Conservation (phyloP, 2,797 vertebrate species). For the Hippocampus kuda region DNA sequence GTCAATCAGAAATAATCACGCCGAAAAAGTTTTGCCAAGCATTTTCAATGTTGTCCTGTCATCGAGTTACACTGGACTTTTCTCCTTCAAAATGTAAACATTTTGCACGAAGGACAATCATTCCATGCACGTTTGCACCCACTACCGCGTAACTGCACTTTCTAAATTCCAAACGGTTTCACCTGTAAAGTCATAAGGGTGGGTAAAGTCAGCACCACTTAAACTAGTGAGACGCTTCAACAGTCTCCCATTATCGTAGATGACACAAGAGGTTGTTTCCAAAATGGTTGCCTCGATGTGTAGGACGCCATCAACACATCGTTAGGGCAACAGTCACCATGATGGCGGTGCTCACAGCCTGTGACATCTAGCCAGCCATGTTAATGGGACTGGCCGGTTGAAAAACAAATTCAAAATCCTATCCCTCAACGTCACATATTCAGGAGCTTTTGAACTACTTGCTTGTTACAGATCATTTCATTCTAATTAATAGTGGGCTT, state of each 20-base stretch:
- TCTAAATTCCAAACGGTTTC: not conserved
- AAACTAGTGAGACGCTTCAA: not conserved
- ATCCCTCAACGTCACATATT: conserved; percentile 40
- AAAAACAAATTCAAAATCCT: conserved; percentile 23
- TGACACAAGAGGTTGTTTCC: not conserved
- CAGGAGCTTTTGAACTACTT: conserved; percentile 40
- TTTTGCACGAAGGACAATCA: not conserved
- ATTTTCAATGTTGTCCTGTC: too few relatives aligned
- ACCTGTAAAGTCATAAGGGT: not conserved
- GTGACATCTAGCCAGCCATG: conserved; percentile 30
- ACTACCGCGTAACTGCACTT: not conserved
- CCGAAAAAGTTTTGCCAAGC: too few relatives aligned
- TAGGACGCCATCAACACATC: conserved; percentile 50
- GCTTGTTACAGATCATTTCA: not conserved
- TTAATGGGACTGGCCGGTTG: conserved; percentile 20
- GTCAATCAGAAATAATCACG: too few relatives aligned
- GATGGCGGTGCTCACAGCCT: conserved; percentile 52
- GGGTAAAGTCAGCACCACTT: not conserved
- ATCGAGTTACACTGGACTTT: too few relatives aligned
- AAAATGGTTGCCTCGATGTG: conserved; percentile 33
- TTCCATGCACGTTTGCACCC: conserved; percentile 28
- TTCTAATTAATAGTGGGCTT: conserved; percentile 52
- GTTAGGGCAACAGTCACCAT: conserved; percentile 33
- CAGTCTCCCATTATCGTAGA: not conserved
- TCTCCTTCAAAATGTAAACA: too few relatives aligned